Conservation (phyloP, 2,797 vertebrate genomes). For the Labeo calbasu region DNA sequence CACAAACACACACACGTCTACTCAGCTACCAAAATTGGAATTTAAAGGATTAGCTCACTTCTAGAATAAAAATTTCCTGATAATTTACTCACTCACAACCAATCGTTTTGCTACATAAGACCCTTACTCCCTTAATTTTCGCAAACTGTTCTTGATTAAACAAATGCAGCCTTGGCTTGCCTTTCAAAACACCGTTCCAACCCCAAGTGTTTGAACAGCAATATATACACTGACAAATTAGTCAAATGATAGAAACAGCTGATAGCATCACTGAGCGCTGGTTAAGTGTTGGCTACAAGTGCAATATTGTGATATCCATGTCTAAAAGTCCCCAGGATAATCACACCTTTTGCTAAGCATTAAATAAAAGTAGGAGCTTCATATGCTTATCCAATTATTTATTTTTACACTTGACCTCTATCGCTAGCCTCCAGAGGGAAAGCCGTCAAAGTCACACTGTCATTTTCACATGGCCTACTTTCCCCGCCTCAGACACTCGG, state of each 20-base stretch:
- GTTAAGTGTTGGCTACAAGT: conserved; percentile 1
- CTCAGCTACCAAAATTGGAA: not conserved
- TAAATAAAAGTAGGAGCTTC: conserved; percentile 61
- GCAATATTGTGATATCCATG: not conserved
- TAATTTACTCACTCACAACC: no score
- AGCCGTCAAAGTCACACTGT: conserved; percentile 42
- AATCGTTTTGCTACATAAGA: no score
- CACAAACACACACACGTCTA: conserved; percentile 28
- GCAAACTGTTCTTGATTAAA: not conserved
- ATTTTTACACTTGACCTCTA: conserved; percentile 65
- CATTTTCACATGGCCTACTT: conserved; percentile 55
- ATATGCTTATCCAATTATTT: conserved; percentile 60
- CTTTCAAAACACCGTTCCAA: not conserved
- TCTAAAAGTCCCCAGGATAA: conserved; percentile 30
- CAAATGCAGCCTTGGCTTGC: not conserved
- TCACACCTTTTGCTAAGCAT: conserved; percentile 36
- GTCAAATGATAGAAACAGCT: not conserved
- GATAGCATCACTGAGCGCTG: not conserved
- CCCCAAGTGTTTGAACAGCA: no score
- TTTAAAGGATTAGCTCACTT: no score
- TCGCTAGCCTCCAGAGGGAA: conserved; percentile 47
- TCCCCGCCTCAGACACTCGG: conserved; percentile 33
- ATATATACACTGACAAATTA: not conserved
- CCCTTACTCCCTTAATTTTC: no score
- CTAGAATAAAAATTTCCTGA: no score